Conservation (phyloP, 2,797 vertebrate genomes). For the Lepus oiostolus region DNA sequence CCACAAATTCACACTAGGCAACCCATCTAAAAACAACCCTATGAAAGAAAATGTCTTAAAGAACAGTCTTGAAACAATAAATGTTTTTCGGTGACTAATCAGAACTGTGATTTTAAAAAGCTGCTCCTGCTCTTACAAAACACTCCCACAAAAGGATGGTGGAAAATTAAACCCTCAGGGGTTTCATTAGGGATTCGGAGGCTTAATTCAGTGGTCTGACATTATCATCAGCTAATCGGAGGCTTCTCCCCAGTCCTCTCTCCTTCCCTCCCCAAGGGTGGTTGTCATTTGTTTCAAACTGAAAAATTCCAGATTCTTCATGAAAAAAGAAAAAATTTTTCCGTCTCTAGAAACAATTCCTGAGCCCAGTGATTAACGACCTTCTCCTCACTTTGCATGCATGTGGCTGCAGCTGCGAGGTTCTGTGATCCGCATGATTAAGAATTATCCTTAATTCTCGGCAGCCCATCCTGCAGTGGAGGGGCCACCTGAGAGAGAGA, state of each 20-base stretch:
- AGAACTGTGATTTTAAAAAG: slow-evolving; percentile 59
- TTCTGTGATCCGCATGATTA: slow-evolving; percentile 2
- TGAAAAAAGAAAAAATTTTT: not conserved
- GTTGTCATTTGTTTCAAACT: not conserved
- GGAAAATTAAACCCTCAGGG: slow-evolving; percentile 64
- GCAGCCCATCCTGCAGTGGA: not conserved
- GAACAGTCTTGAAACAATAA: slow-evolving; percentile 60
- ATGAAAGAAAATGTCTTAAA: slow-evolving; percentile 60
- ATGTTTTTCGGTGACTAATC: slow-evolving; percentile 66
- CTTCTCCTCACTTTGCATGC: not conserved
- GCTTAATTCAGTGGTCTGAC: slow-evolving; percentile 55
- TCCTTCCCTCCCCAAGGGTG: not conserved
- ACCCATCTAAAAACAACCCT: slow-evolving; percentile 19
- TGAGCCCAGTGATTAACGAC: not conserved
- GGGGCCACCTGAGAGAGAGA: not conserved
- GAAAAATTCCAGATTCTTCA: slow-evolving; percentile 50
- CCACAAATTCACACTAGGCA: slow-evolving; percentile 55
- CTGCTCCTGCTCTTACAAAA: slow-evolving; percentile 54
- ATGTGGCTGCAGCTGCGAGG: not conserved
- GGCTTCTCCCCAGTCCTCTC: not conserved
- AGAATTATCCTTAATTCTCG: slow-evolving; percentile 36
- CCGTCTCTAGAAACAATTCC: slow-evolving; percentile 37
- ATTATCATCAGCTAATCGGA: slow-evolving; percentile 52
- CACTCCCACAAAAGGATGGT: slow-evolving; percentile 23
- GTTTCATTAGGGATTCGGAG: slow-evolving; percentile 52